Evolutionary conservation across 1,140 invertebrate genomes (phyloP), one percentile per base, ranked within the genome.

Genomic region (Conus betulinus): DNA sequence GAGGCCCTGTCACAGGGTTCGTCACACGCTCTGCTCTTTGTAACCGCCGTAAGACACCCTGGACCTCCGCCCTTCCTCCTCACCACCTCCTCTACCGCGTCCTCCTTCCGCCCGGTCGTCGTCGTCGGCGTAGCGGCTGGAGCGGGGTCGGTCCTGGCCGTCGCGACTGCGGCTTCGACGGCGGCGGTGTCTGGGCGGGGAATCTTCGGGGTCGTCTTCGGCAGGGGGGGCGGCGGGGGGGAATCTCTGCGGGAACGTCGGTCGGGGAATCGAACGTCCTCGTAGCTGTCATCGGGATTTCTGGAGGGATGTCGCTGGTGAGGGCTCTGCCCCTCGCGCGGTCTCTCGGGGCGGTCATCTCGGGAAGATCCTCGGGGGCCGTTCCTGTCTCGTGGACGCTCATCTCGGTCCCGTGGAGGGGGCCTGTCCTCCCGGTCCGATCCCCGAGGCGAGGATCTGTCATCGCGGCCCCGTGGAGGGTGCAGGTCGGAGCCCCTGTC

Each of bases 151-250:
- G 67, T 87, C 85, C n/a, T 78, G 85, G 10, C 85, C 85, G 17
- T 87, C 85, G 15, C 85, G 67, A 52, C 85, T 87, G 7, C 85
- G 85, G 60, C 85, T 87, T 5, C 85, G 67, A 11, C 85, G 85
- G 3, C 74, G 71, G 15, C 85, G 85, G 23, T 53, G 20, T 23
- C 82, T 60, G 23, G 55, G 57, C n/a, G 82, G 82, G 17, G 57
- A n/a, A 0, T 84, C 82, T 11, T 84, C 82, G 55, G n/a, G 52
- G 27, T 60, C 82, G 3, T 10, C n/a, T 3, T 60, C 55, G n/a
- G 63, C 15, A 17, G 63, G 23, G 39, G 25, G 63, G 25, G 52
- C 52, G 82, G 82, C 27, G 27, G 78, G 51, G 82, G 52, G 53
- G 82, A 25, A n/a, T 57, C 23, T 20, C 52, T 53, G 82, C 23